Base-by-base conservation (phyloP, 2,888 invertebrate species). In the Acanthopleura granulata region DNA sequence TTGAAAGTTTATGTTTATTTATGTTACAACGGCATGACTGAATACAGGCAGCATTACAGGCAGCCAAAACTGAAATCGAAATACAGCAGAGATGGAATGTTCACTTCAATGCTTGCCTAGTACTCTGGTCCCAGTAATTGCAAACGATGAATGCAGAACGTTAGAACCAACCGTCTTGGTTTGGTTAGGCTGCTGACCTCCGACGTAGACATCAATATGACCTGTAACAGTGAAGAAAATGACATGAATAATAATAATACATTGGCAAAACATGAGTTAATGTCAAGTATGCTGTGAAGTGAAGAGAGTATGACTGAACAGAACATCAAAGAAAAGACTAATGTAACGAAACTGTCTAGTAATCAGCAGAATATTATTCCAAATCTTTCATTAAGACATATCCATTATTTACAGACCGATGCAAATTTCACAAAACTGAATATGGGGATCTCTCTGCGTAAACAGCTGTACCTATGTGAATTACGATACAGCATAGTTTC, bases 111-210 rank as follows among this genome's bases (percentile, higher is more conserved):
- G 29, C 25, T 66, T 66, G 25, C 66, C 66, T 27, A 66, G 25
- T 6, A 27, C 16, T 27, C 25, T 66, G 66, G 22, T 16, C 3
- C 66, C 66, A 27, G 25, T 22, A 16, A 66, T 25, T 6, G 25
- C 6, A 27, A 66, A 66, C 6, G 66, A 66, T 27, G 22, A 16
- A 22, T 66, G 66, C 3, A 66, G 66, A 25, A 27, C 29, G 25
- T 66, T 66, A 22, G 66, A 66, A 22, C 66, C 66, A 16, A 25
- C 25, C 29, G 66, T 27, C 25, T 27, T 22, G 16, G 22, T 66
- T 25, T 66, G 66, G 29, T 66, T 22, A 22, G 66, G 66, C 29
- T 66, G 66, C 25, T 66, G 66, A 27, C 66, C 66, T 22, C 66
- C 66, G 4, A 27, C 66, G 25, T 66, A 66, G 6, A 66, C 29